These are phyloP conservation scores for Isurus oxyrinchus DNA, from an alignment of 2,113 vertebrate species.

Conservation along the genomic window DNA sequence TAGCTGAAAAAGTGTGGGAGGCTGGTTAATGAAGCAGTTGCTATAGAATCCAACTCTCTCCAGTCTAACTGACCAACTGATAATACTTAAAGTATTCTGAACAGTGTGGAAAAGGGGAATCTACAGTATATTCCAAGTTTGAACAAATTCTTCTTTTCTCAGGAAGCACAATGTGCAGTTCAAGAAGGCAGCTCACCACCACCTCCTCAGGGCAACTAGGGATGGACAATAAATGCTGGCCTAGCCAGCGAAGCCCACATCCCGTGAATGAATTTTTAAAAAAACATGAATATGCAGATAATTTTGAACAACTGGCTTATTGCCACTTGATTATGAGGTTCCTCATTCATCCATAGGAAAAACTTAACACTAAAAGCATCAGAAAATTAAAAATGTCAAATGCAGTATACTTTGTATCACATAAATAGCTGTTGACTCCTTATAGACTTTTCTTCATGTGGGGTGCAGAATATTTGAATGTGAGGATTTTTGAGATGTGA, in stretches of 20 bases:
- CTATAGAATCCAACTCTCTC: neutral
- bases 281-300: neutral
- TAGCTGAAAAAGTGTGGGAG: neutral
- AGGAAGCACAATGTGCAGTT: neutral
- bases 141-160: neutral
- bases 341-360: neutral
- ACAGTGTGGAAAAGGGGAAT: neutral
- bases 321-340: neutral
- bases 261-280: no score
- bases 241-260: no score
- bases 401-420: neutral
- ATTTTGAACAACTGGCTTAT: neutral
- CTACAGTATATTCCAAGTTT: neutral
- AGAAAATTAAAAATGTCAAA: neutral
- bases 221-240: no score
- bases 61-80: neutral
- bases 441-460: neutral
- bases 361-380: neutral
- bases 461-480: neutral
- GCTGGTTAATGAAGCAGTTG: neutral
- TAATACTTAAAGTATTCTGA: neutral
- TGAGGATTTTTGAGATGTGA: neutral
- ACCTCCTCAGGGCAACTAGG: no score
- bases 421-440: neutral
- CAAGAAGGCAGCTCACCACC: no score